Evolutionary conservation across 2,797 vertebrate species (phyloP).

Genomic region (Ataeniobius toweri): DNA sequence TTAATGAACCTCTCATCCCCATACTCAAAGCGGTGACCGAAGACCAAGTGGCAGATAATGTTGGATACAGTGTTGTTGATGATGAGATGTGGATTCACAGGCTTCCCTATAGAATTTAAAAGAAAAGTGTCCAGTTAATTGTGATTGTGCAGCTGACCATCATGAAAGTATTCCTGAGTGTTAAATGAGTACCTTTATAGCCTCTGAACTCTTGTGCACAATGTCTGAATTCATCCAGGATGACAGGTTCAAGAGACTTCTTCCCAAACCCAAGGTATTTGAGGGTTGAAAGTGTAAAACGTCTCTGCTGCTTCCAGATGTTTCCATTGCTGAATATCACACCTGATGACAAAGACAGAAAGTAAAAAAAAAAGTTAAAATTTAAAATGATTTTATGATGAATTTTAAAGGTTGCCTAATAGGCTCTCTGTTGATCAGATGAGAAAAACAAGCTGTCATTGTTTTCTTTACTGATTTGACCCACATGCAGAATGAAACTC

Average conservation of each 20-base stretch:
- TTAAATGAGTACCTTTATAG: conserved; percentile 27
- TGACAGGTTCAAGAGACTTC: conserved; percentile 63
- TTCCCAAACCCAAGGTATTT: conserved; percentile 73
- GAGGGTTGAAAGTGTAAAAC: conserved; percentile 72
- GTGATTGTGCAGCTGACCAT: background rate
- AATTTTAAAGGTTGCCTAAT: background rate
- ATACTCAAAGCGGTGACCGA: conserved; percentile 80
- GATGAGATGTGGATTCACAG: conserved; percentile 76
- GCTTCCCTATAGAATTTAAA: conserved; percentile 52
- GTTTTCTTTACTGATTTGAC: too few species aligned
- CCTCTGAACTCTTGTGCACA: conserved; percentile 24
- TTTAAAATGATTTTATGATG: background rate
- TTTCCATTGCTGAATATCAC: conserved; percentile 57
- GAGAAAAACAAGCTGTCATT: background rate
- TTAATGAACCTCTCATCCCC: conserved; percentile 34
- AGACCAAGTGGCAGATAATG: conserved; percentile 81
- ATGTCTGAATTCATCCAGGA: conserved; percentile 23
- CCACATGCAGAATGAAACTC: too few species aligned
- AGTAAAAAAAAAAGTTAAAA: background rate
- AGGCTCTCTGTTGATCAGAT: background rate
- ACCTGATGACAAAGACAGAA: conserved; percentile 40
- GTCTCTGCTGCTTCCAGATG: conserved; percentile 69
- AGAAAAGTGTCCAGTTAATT: background rate
- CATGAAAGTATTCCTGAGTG: rapidly evolving
- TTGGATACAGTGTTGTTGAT: conserved; percentile 75